These are phyloP conservation scores for Cantharis rustica DNA, from an alignment of 2,888 invertebrate species.

Conservation along the genomic window DNA sequence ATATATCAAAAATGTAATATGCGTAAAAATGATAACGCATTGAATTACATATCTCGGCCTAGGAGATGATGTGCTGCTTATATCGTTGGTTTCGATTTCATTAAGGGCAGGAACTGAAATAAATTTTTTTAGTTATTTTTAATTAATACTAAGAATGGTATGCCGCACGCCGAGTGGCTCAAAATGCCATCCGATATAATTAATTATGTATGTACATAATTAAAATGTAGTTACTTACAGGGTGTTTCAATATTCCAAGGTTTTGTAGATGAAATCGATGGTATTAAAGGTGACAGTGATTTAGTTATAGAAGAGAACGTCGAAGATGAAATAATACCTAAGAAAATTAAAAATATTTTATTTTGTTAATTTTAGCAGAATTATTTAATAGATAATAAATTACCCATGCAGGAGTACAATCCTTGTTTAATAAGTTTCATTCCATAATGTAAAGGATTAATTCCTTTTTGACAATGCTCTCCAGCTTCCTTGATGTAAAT, in stretches of 20 bases:
- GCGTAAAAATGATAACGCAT: neutral
- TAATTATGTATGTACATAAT: no score
- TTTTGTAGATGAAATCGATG: slow-evolving; percentile 39
- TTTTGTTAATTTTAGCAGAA: neutral
- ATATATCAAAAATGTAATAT: neutral
- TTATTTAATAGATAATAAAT: neutral
- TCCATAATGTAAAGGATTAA: slow-evolving; percentile 63
- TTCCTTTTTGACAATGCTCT: slow-evolving; percentile 65
- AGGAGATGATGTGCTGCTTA: neutral
- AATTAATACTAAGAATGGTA: neutral
- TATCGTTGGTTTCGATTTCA: neutral
- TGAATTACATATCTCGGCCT: neutral
- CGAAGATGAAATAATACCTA: slow-evolving; percentile 20
- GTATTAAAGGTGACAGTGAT: slow-evolving; percentile 20
- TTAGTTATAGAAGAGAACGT: slow-evolving; percentile 19
- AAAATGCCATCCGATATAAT: neutral
- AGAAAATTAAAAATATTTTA: neutral
- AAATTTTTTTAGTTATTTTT: neutral
- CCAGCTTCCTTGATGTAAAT: slow-evolving; percentile 72
- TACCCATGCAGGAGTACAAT: slow-evolving; percentile 47
- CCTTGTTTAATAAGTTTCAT: slow-evolving; percentile 64
- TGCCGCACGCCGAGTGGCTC: neutral
- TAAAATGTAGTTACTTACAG: slow-evolving; percentile 30
- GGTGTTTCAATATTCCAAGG: slow-evolving; percentile 40
- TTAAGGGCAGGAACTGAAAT: neutral